Evolutionary conservation across 2,888 invertebrate genomes (phyloP).

Genomic region (Acanthoscelides obtectus): DNA sequence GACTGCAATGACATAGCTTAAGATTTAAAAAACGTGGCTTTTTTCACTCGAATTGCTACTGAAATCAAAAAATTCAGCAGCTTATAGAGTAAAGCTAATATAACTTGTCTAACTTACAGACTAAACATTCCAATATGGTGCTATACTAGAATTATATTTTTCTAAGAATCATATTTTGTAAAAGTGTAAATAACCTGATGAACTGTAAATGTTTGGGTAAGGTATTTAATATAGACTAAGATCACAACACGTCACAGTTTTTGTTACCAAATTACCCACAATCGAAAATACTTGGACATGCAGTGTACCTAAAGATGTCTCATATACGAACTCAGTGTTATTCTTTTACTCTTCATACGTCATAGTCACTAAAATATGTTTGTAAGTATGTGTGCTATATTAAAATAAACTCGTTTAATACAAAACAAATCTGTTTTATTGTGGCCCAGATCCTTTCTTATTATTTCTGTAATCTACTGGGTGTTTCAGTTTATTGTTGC

Average conservation of each 20-base stretch:
- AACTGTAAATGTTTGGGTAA: constrained; percentile 29
- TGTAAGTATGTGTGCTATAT: constrained; percentile 40
- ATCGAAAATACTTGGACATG: constrained; percentile 23
- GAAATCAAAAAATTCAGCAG: not conserved
- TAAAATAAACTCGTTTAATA: constrained; percentile 30
- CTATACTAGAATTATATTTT: constrained; percentile 28
- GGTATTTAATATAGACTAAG: constrained; percentile 18
- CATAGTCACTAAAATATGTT: constrained; percentile 30
- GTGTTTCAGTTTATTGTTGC: too few species aligned
- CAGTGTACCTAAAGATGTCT: constrained; percentile 21
- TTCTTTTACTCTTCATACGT: constrained; percentile 3
- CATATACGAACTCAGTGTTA: constrained; percentile 1
- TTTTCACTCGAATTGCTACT: not conserved
- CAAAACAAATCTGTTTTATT: not conserved
- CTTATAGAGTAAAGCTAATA: not conserved
- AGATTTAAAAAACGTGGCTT: not conserved
- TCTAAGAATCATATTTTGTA: constrained; percentile 21
- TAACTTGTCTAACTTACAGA: not conserved
- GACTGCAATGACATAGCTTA: not conserved
- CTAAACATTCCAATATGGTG: constrained; percentile 26
- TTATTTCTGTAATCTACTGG: too few species aligned
- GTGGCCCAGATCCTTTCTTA: too few species aligned
- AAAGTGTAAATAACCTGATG: constrained; percentile 34
- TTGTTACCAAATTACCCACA: constrained; percentile 22
- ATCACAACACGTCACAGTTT: not conserved